Evolutionary conservation across 2,113 vertebrate species (phyloP).

Genomic region (Caloenas nicobarica): DNA sequence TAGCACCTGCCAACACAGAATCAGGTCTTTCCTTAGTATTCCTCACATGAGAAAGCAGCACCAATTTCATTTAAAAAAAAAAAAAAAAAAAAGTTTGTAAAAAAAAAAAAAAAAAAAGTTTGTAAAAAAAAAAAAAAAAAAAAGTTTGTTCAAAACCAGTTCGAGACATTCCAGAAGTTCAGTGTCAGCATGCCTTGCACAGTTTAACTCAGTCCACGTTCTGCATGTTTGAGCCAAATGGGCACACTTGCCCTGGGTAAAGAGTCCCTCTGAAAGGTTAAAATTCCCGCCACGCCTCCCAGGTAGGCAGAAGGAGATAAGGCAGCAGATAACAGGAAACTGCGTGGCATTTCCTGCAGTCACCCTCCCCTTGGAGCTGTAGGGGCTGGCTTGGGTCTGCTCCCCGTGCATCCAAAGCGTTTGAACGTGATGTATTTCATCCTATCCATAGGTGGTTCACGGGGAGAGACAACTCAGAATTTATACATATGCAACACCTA

Average conservation of each 20-base stretch:
- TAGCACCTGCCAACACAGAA: not conserved
- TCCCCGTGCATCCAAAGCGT: fast-evolving
- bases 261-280: not conserved
- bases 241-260: not conserved
- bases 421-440: fast-evolving
- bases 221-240: not conserved
- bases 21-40: not conserved
- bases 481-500: not conserved
- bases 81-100: not conserved
- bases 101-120: not conserved
- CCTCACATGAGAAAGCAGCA: not conserved
- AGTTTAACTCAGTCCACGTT: not conserved
- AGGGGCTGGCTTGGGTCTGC: not conserved
- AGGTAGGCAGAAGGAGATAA: constrained; percentile 5
- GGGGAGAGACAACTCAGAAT: fast-evolving
- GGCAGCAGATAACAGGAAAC: not conserved
- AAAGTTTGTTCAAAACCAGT: not conserved
- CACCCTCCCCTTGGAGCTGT: fast-evolving
- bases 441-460: fast-evolving
- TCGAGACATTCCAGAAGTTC: not conserved
- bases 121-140: not conserved
- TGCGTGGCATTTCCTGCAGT: not conserved
- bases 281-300: not conserved
- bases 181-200: not conserved
- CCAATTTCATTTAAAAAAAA: fast-evolving